Evolutionary conservation across 2,797 vertebrate genomes (phyloP).

Genomic region (Potorous gilbertii): DNA sequence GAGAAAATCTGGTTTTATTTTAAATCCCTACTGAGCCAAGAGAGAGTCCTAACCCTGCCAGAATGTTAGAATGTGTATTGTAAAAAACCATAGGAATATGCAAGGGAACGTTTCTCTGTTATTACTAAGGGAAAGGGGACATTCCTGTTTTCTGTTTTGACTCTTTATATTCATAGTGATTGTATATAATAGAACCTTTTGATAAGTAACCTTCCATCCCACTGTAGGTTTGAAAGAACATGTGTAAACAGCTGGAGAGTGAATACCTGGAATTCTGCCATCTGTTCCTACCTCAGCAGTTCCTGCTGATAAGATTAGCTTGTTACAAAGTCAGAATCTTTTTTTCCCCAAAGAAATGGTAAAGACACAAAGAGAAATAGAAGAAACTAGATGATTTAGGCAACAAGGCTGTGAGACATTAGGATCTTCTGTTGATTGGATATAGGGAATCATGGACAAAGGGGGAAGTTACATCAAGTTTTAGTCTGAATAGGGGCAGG

Average conservation of each 20-base stretch:
- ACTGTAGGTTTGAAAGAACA: conserved; percentile 61
- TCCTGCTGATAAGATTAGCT: conserved; percentile 52
- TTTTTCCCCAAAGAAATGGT: background rate
- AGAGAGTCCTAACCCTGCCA: background rate
- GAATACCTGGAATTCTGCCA: conserved; percentile 63
- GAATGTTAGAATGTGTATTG: background rate
- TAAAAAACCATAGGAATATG: conserved; percentile 1
- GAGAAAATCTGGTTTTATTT: conserved; percentile 25
- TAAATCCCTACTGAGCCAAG: conserved; percentile 27
- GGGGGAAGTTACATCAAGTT: background rate
- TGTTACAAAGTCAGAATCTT: conserved; percentile 20
- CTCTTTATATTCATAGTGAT: conserved; percentile 10
- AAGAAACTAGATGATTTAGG: background rate
- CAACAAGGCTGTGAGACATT: background rate
- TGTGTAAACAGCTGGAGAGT: conserved; percentile 66
- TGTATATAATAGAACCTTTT: conserved; percentile 35
- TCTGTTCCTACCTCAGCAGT: conserved; percentile 44
- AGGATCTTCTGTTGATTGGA: background rate
- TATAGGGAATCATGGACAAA: background rate
- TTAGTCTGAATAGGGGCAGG: background rate
- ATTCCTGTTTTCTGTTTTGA: conserved; percentile 8
- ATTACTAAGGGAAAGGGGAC: background rate
- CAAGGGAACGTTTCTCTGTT: background rate
- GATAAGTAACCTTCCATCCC: conserved; percentile 61
- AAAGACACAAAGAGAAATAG: background rate